A percentile compares a stretch with the other conserved stretches of the same genome.
These are phyloP conservation scores for Prunella strophiata DNA, from an alignment of 2,797 vertebrate genomes.

Conservation along the genomic window DNA sequence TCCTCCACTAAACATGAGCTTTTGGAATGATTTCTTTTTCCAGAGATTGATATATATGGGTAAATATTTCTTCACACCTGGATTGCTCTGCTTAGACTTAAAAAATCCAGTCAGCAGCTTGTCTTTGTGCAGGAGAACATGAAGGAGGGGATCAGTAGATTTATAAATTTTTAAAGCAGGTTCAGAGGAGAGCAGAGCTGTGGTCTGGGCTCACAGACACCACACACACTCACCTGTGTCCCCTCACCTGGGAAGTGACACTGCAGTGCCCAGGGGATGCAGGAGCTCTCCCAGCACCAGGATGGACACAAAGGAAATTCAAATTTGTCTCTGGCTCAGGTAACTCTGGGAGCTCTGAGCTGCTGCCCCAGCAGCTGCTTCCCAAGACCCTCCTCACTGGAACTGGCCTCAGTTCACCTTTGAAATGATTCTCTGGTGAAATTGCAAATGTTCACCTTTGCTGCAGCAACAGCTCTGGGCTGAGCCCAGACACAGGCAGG, in stretches of 20 bases:
- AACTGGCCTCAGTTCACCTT: not conserved
- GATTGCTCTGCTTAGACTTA: not conserved
- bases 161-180: not conserved
- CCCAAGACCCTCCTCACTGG: not conserved
- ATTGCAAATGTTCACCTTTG: rapidly evolving
- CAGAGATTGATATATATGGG: not conserved
- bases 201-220: not conserved
- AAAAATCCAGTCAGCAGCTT: not conserved
- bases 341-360: not conserved
- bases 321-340: not conserved
- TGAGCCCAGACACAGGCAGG: not conserved
- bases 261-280: not conserved
- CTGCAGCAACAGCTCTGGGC: not conserved
- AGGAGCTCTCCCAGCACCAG: not conserved
- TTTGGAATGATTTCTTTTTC: not conserved
- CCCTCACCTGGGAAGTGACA: not conserved
- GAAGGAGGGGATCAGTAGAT: not conserved
- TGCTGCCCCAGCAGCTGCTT: not conserved
- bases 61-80: not conserved
- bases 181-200: not conserved
- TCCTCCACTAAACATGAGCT: not conserved
- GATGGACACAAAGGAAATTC: rapidly evolving
- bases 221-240: not conserved
- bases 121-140: not conserved
- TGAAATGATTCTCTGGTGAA: not conserved